Evolutionary conservation across 2,888 invertebrate genomes (phyloP), one percentile per base, ranked within the genome.

Genomic region (Megastigmus dorsalis): DNA sequence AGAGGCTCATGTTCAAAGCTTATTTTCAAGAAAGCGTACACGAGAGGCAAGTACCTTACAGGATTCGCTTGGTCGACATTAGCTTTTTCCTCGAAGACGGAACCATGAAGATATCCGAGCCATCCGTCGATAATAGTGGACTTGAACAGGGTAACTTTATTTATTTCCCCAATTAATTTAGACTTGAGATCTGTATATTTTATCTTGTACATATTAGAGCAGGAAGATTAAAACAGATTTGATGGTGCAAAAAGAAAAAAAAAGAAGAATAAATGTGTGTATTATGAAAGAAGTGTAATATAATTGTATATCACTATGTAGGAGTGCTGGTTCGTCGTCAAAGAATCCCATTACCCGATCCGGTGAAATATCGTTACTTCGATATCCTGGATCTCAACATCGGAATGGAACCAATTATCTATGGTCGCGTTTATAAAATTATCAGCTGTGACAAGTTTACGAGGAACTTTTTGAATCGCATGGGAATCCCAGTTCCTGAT

Each of bases 21-120:
- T 95, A 90, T 84, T 95, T 93, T 84, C 92, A 94, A 91, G 94
- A 95, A 89, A 93, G 94, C 0, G 90, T 95, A 0, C 93, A 94
- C 77, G 96, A 96, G 88, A 96, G 96, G 88, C 92, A 93, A 84
- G 89, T 91, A 57, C 90, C 93, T 33, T 93, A 91, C 81, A 90
- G 94, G 82, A 89, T 97, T 68, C 92, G 96, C 23, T 92, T 93
- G 82, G 95, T 96, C 3, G 94, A 94, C 79, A 94, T 97, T 68
- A 94, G 92, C 79, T 97, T 95, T 84, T 97, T 93, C 82, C 90
- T 97, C 50, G 97, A 97, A 89, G 97, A 98, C 88, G 97, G 96
- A 15, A 96, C 97, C 0, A 93, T 97, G 79, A 95, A 96, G 89
- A 94, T 97, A 2, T 87, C 91, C 66, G 97, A 97, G 85, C 96